A percentile compares a stretch with the other conserved stretches of the same genome.
Conservation (phyloP, 2,797 vertebrate genomes). For the Ispidina lecontei region DNA sequence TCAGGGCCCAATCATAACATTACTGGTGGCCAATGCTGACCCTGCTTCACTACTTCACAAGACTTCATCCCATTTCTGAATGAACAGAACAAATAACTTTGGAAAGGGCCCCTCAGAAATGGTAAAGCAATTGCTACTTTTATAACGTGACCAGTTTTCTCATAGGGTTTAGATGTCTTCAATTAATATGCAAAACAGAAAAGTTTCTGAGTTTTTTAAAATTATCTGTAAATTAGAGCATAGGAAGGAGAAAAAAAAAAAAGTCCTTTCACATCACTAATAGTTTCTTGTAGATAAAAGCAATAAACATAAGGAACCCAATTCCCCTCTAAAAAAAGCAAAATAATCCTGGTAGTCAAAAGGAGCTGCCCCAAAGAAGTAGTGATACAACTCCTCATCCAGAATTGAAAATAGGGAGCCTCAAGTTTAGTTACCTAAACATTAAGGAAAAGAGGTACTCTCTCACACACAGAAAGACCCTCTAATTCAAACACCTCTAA, state of each 20-base stretch:
- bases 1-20: background rate
- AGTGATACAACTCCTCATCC: background rate
- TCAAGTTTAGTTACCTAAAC: background rate
- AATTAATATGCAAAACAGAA: background rate
- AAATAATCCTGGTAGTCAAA: background rate
- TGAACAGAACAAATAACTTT: accelerated
- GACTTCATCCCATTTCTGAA: background rate
- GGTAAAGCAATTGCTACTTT: background rate
- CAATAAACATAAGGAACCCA: background rate
- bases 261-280: background rate
- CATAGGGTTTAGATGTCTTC: background rate
- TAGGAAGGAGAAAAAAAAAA: background rate
- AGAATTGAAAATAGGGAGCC: background rate
- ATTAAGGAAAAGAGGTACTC: background rate
- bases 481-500: background rate
- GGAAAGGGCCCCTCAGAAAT: background rate
- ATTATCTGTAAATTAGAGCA: background rate
- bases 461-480: background rate
- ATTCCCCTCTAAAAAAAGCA: background rate
- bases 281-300: background rate
- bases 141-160: background rate
- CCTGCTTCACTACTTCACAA: background rate
- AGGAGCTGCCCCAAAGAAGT: background rate
- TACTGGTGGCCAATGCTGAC: background rate
- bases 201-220: background rate